Percentiles rank a stretch among this genome's conserved stretches.
These are phyloP conservation scores for Phoenicopterus ruber DNA, from an alignment of 2,113 vertebrate genomes.

Conservation along the genomic window DNA sequence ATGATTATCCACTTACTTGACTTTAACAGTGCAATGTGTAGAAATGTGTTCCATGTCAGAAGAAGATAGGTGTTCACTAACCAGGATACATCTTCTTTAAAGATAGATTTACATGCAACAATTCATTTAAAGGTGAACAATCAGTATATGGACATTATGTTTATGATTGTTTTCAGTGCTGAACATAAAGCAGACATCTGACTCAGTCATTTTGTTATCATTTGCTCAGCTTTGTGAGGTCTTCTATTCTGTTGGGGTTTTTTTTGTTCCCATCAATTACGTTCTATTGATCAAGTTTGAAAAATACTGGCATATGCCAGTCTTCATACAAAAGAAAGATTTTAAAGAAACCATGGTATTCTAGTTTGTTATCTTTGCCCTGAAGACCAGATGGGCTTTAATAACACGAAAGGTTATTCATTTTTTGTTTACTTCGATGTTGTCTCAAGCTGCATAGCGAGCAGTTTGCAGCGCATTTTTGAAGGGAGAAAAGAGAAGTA, in stretches of 20 bases:
- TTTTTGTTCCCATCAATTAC: background rate
- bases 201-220: background rate
- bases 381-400: background rate
- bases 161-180: background rate
- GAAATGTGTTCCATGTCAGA: background rate
- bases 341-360: background rate
- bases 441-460: background rate
- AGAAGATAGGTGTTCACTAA: background rate
- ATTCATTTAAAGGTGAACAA: background rate
- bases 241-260: background rate
- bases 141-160: background rate
- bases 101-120: background rate
- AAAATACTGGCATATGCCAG: background rate
- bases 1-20: background rate
- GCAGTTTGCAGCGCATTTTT: background rate
- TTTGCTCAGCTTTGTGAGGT: background rate
- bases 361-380: background rate
- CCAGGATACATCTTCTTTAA: background rate
- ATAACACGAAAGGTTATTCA: background rate
- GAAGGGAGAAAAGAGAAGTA: background rate
- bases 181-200: background rate
- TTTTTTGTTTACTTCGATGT: background rate
- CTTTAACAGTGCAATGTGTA: background rate
- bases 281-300: background rate
- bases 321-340: background rate